Evolutionary conservation across 2,888 invertebrate genomes (phyloP), one percentile per base, ranked within the genome.

Genomic region (Escarpia spicata): DNA sequence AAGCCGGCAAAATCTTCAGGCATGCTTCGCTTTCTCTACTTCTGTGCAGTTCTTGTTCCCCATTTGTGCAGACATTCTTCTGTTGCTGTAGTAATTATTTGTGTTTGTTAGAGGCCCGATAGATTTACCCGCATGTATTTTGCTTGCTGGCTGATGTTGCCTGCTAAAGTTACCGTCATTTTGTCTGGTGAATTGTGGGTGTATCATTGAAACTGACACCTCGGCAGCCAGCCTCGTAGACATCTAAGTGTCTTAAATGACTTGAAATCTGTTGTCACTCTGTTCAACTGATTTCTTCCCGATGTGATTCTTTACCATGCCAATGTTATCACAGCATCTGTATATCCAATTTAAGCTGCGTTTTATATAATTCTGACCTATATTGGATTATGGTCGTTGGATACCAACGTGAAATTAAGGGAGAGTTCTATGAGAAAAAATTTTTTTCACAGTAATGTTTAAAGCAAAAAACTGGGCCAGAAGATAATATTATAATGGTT

Each of bases 21-120:
- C 91, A 91, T 91, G 43, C 91, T 91, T 91, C 37, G 91, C 43
- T 91, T 44, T 91, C 37, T 43, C 44, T 91, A 91, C 91, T 91
- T 44, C 37, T 91, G 91, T n/a, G 44, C 91, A 31, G 52, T 52
- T 52, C 52, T 52, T 6, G 3, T 75, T 52, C 52, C 52, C 52
- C 26, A 6, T 75, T 75, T 75, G 75, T 26, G 75, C 6, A 26
- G n/a, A 75, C 6, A 75, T 75, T 26, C 75, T 60, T 75, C n/a
- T 75, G 19, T 19, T 26, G 75, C 52, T 52, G 52, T 52, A 52
- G 52, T 9, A 15, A 52, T 52, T 12, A 52, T 75, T 75, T 75
- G 19, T 75, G 75, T 75, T 75, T 75, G 6, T 15, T 19, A 19
- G n/a, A 15, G n/a, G 75, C 75, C 75, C 15, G 26, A 75, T 75